These are phyloP conservation scores for Invenusta paracnida DNA, from an alignment of 2,888 invertebrate species.

Conservation along the genomic window DNA sequence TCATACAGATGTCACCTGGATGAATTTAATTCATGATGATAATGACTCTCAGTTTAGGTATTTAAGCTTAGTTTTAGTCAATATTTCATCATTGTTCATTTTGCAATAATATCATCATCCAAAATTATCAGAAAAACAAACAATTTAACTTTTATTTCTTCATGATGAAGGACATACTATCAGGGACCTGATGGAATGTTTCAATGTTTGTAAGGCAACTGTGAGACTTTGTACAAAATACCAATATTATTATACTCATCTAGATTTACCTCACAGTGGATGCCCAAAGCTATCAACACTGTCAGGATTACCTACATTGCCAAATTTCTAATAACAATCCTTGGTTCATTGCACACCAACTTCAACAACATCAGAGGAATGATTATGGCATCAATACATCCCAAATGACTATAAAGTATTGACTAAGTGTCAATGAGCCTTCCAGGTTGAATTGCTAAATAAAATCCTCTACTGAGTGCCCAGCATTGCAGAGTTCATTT, in stretches of 20 bases:
- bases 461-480: background rate
- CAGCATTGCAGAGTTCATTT: background rate
- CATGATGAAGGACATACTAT: background rate
- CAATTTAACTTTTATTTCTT: background rate
- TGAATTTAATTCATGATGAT: too few relatives aligned
- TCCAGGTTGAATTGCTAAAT: background rate
- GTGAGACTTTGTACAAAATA: background rate
- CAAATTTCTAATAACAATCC: background rate
- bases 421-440: background rate
- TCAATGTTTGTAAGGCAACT: background rate
- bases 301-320: background rate
- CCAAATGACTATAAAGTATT: background rate
- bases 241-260: background rate
- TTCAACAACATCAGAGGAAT: background rate
- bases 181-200: background rate
- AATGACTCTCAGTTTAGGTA: too few relatives aligned
- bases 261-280: background rate
- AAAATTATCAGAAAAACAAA: background rate
- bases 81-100: too few relatives aligned
- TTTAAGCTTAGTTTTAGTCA: too few relatives aligned
- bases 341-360: background rate
- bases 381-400: background rate
- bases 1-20: too few relatives aligned
- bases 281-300: background rate
- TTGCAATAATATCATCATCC: background rate